Evolutionary conservation across 2,113 vertebrate species (phyloP), one percentile per base, ranked within the genome.

Genomic region (Heterochromis multidens): DNA sequence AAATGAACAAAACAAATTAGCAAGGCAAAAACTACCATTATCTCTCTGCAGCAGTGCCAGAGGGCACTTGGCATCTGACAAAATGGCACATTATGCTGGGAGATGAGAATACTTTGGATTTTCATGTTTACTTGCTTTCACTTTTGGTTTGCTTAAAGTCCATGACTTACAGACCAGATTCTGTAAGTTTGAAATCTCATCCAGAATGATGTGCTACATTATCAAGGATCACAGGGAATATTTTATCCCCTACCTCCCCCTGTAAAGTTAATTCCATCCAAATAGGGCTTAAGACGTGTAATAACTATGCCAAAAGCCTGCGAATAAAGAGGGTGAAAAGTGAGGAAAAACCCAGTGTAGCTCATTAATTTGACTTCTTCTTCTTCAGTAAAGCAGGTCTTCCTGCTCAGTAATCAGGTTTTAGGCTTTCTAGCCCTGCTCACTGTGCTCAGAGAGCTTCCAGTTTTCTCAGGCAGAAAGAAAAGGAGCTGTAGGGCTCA

Each of bases 381-480:
- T 37, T 70, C 61, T 3, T 82, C 74, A 3, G 17, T 60, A 80
- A 87, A 65, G 81, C 79, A 77, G 78, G 31, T 79, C 57, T 82
- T 76, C 56, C 17, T 23, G 58, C 76, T 80, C 79, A 87, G 37
- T 43, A 6, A 67, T 65, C 43, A 37, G 77, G 19, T 52, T 84
- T 81, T 56, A 74, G 74, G 58, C 67, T 78, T 81, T 49, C 25
- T 74, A 57, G 52, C 14, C 63, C 35, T 29, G 77, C 65, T 56
- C 9, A 23, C 59, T 76, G 23, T 77, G 77, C 70, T 88, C 80
- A 59, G 17, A 70, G 63, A 80, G 54, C 78, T 62, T 84, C 72
- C n/a, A 70, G 80, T 25, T 90, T 84, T 87, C 79, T 86, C 60
- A 84, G 87, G 83, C 56, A 65, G 81, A 83, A 29, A 72, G 79